Evolutionary conservation across 2,888 invertebrate genomes (phyloP), one percentile per base, ranked within the genome.

Genomic region (Allophyes oxyacanthae): DNA sequence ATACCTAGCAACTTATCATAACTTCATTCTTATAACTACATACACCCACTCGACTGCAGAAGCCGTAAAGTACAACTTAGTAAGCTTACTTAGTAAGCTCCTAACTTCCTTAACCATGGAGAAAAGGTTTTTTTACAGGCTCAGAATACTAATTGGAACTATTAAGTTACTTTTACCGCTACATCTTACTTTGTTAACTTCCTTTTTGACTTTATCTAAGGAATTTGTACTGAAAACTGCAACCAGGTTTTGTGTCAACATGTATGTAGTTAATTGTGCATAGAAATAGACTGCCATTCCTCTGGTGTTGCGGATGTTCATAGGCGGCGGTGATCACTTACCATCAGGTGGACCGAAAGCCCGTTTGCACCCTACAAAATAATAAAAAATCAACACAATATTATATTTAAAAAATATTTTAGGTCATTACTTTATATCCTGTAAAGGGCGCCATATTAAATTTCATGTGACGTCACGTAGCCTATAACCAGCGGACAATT

Each of bases 111-210:
- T 53, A 48, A 42, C 34, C 46, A 52, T 52, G 53, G 34, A 51
- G 46, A 59, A 67, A 67, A 38, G 14, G 42, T n/a, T 53, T 43
- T n/a, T 15, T 5, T 20, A 48, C 53, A 14, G 28, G 20, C 13
- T 14, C 6, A 44, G 62, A 64, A 67, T 64, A 61, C 38, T 48
- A 60, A 67, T 67, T 67, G 14, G 15, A 43, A 36, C 26, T 28
- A 60, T 63, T 43, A 52, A 0, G 20, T 25, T 26, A 32, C 11
- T 38, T 34, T 49, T 38, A 25, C 11, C n/a, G 38, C n/a, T 8
- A 44, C 28, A 13, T 7, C 7, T 1, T 40, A 20, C n/a, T 26
- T 38, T 46, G 3, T 8, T 7, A 6, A n/a, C n/a, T 28, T 54
- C 7, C 9, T 7, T 6, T 44, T 43, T 26, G 11, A 20, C n/a